phyloP scores from a whole-genome alignment of 2,797 vertebrate genomes.

The Acomys russatus region DNA sequence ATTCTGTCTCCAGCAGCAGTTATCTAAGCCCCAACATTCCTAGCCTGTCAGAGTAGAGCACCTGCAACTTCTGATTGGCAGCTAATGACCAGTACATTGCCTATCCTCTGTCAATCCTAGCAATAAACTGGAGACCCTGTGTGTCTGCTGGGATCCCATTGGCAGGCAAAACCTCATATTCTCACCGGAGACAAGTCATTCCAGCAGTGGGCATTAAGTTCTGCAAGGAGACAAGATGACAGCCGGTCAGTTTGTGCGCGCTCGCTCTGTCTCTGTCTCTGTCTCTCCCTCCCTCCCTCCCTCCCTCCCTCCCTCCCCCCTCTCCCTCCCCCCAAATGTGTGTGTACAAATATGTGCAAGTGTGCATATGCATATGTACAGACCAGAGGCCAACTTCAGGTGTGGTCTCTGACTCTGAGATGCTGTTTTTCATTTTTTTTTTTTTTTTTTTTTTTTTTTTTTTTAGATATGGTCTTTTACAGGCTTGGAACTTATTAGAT shows the following conservation, averaged over 20 bases:
- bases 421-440: neutral
- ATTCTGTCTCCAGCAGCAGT: neutral
- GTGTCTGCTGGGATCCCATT: neutral
- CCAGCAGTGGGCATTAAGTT: neutral
- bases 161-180: neutral
- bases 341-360: neutral
- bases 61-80: no score
- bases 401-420: neutral
- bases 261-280: no score
- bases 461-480: neutral
- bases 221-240: no score
- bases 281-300: neutral
- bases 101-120: neutral
- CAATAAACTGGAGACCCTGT: neutral
- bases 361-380: neutral
- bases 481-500: neutral
- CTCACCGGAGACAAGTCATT: neutral
- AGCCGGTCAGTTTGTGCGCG: neutral
- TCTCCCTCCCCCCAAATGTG: neutral
- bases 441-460: neutral
- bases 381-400: neutral
- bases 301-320: no score
- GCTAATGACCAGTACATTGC: no score
- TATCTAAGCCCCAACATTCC: neutral
- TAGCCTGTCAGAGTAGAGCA: neutral